Evolutionary conservation across 2,113 vertebrate genomes (phyloP).

Genomic region (Toxotes chatareus): DNA sequence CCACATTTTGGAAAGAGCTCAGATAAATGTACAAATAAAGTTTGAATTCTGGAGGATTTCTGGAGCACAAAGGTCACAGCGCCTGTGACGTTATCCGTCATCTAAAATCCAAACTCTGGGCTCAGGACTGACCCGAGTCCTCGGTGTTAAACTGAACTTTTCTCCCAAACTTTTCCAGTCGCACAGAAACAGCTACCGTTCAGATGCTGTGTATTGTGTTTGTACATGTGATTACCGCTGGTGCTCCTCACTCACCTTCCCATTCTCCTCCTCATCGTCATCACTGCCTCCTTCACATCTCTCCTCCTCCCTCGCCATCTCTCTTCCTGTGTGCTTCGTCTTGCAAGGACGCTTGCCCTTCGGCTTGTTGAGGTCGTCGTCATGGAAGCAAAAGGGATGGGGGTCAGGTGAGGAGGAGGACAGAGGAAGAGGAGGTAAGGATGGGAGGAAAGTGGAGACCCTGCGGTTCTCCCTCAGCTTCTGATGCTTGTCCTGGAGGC

Average conservation of each 20-base stretch:
- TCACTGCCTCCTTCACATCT: slow-evolving; percentile 71
- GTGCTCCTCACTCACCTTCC: slow-evolving; percentile 38
- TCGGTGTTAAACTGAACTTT: no score
- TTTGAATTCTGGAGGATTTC: no score
- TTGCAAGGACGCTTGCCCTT: slow-evolving; percentile 95
- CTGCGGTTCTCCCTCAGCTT: slow-evolving; percentile 90
- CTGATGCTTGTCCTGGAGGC: slow-evolving; percentile 90
- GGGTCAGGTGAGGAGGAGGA: slow-evolving; percentile 51
- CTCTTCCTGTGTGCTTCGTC: slow-evolving; percentile 90
- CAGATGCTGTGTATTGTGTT: no score
- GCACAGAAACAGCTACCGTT: no score
- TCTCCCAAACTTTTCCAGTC: no score
- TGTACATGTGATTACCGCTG: no score
- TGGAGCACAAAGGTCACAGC: no score
- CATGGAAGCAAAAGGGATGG: slow-evolving; percentile 33
- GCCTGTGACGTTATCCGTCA: no score
- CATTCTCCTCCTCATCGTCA: neutral
- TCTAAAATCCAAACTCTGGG: no score
- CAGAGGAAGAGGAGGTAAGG: slow-evolving; percentile 15
- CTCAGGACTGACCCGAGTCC: no score
- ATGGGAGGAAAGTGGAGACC: slow-evolving; percentile 81
- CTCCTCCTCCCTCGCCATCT: slow-evolving; percentile 74
- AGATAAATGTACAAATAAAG: no score
- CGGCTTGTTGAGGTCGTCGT: slow-evolving; percentile 88
- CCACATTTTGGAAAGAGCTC: no score